Evolutionary conservation across 1,140 invertebrate genomes (phyloP).

Genomic region (Drosophila chauvacae): DNA sequence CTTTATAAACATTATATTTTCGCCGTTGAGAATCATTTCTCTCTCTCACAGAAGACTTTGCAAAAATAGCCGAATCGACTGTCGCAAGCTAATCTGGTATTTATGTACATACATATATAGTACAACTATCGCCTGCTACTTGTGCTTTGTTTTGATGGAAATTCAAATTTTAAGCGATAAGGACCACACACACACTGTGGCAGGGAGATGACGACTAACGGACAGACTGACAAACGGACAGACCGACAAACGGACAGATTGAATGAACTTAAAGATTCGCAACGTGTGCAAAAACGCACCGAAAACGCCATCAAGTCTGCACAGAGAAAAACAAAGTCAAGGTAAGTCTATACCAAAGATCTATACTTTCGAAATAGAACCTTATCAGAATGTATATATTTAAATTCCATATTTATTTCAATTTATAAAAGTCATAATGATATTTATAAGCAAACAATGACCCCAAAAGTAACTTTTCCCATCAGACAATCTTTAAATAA

Average conservation of each 20-base stretch:
- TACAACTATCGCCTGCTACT: conserved; percentile 37
- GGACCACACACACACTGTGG: conserved; percentile 67
- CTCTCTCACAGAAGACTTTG: background rate
- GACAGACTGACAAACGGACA: conserved; percentile 6
- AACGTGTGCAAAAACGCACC: conserved; percentile 65
- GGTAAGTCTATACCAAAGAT: background rate
- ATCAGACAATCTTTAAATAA: background rate
- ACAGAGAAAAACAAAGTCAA: conserved; percentile 11
- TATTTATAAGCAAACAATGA: background rate
- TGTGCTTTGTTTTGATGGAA: conserved; percentile 56
- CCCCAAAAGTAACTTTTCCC: background rate
- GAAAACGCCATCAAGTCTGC: conserved; percentile 25
- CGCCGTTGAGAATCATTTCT: conserved; percentile 15
- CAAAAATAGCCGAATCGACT: conserved; percentile 27
- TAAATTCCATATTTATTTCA: background rate
- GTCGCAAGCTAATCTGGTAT: conserved; percentile 36
- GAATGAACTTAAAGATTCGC: conserved; percentile 28
- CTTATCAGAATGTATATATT: background rate
- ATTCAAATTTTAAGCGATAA: conserved; percentile 57
- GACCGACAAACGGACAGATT: background rate
- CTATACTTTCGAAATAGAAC: background rate
- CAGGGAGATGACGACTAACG: conserved; percentile 12
- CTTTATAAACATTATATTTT: conserved; percentile 9
- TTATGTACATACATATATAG: background rate
- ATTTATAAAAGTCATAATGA: conserved; percentile 4